Conservation (phyloP, 2,113 vertebrate genomes). For the Apus apus region DNA sequence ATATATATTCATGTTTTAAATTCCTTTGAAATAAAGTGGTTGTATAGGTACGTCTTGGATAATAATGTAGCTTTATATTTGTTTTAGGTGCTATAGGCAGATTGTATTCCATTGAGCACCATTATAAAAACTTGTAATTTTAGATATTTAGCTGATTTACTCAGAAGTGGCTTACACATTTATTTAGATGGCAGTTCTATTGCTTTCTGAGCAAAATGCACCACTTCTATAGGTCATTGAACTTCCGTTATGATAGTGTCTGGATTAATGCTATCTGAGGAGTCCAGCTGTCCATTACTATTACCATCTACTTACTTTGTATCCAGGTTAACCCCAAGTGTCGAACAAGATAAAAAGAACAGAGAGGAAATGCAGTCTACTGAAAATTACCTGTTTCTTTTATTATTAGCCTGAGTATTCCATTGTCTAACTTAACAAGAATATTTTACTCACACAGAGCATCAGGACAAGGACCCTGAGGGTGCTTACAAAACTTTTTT, state of each 20-base stretch:
- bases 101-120: not conserved
- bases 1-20: not conserved
- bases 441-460: not conserved
- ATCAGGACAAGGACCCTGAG: not conserved
- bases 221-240: not conserved
- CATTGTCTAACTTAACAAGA: not conserved
- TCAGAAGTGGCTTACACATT: not conserved
- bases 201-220: not conserved
- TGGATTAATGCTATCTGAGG: not conserved
- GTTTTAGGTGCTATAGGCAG: not conserved
- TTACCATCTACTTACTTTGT: not conserved
- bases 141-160: not conserved
- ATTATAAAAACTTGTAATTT: not conserved
- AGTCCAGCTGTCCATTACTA: not conserved
- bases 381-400: not conserved
- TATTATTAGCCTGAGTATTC: not conserved
- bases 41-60: not conserved
- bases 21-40: not conserved
- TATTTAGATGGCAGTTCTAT: not conserved
- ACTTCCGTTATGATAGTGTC: not conserved
- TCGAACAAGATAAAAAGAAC: not conserved
- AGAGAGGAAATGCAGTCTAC: not conserved
- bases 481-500: not conserved
- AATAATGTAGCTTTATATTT: not conserved
- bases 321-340: not conserved